Conservation (phyloP, 64 coral and sea anemone species). For the Dendronephthya gigantea region DNA sequence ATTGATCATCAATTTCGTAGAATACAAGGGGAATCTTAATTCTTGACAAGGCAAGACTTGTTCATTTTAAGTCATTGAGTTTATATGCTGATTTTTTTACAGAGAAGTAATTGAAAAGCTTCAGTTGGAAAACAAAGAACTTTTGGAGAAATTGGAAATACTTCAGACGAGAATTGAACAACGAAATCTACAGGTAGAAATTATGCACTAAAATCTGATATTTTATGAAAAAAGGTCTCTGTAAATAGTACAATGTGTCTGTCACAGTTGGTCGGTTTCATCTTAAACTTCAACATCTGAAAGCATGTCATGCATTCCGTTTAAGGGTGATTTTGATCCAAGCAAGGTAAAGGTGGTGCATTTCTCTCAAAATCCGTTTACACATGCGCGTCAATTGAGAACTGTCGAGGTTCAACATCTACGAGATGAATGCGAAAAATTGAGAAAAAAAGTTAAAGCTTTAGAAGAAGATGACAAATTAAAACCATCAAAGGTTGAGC, state of each 20-base stretch:
- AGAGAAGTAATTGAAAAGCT: background rate
- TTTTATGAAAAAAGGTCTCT: too few relatives aligned
- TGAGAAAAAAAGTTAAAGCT: conserved; percentile 45
- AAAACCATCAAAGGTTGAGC: background rate
- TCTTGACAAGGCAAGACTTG: too few relatives aligned
- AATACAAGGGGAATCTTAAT: too few relatives aligned
- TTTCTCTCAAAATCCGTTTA: conserved; percentile 75
- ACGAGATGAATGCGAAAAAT: conserved; percentile 56
- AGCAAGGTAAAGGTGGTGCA: conserved; percentile 77
- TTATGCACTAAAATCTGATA: too few relatives aligned
- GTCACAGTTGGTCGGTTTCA: too few relatives aligned
- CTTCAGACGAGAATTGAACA: background rate
- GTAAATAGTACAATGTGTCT: too few relatives aligned
- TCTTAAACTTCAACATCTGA: too few relatives aligned
- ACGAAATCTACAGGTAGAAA: background rate
- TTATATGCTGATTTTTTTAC: background rate
- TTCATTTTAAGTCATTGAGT: too few relatives aligned
- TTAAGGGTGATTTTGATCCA: conserved; percentile 80
- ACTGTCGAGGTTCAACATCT: conserved; percentile 59
- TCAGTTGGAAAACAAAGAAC: background rate
- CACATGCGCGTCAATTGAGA: conserved; percentile 47
- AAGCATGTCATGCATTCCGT: too few relatives aligned
- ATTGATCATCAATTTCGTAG: too few relatives aligned
- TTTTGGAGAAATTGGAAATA: background rate
- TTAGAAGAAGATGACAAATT: conserved; percentile 47